phyloP scores from a whole-genome alignment of 2,888 invertebrate genomes.

The Abrostola triplasia region DNA sequence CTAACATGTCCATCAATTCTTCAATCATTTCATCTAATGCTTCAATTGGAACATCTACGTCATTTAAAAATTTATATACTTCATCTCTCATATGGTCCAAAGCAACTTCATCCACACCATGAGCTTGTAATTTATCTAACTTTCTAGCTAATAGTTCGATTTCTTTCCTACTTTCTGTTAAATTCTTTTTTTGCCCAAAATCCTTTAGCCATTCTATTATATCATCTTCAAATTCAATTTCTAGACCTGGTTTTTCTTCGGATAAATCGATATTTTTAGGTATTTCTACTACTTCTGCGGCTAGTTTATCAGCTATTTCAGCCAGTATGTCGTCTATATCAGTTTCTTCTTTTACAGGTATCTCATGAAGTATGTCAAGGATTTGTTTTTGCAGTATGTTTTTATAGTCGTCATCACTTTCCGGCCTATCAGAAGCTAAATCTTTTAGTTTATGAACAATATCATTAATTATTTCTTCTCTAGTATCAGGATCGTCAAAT shows the following conservation, averaged over 20 bases:
- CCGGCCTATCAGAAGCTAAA: constrained; percentile 35
- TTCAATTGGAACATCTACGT: constrained; percentile 13
- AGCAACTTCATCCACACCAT: constrained; percentile 36
- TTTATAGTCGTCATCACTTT: constrained; percentile 40
- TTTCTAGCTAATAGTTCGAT: constrained; percentile 48
- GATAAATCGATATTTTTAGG: constrained; percentile 34
- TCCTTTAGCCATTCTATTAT: constrained; percentile 41
- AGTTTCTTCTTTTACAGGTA: constrained; percentile 37
- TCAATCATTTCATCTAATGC: constrained; percentile 25
- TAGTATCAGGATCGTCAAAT: constrained; percentile 25
- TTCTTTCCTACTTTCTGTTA: constrained; percentile 15
- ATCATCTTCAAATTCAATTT: constrained; percentile 19
- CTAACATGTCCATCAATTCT: constrained; percentile 29
- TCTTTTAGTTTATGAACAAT: constrained; percentile 51
- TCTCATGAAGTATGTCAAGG: constrained; percentile 45
- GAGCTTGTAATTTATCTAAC: constrained; percentile 41
- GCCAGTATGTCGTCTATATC: constrained; percentile 27
- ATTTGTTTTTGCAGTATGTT: constrained; percentile 53
- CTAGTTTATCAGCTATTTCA: constrained; percentile 43
- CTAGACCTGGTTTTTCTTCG: constrained; percentile 22
- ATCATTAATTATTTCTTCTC: constrained; percentile 31
- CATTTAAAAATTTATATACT: constrained; percentile 21
- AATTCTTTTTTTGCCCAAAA: constrained; percentile 8
- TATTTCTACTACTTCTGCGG: constrained; percentile 36
- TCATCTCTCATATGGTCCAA: constrained; percentile 31